phyloP scores from a whole-genome alignment of 2,113 vertebrate species.

The Eidolon helvum region DNA sequence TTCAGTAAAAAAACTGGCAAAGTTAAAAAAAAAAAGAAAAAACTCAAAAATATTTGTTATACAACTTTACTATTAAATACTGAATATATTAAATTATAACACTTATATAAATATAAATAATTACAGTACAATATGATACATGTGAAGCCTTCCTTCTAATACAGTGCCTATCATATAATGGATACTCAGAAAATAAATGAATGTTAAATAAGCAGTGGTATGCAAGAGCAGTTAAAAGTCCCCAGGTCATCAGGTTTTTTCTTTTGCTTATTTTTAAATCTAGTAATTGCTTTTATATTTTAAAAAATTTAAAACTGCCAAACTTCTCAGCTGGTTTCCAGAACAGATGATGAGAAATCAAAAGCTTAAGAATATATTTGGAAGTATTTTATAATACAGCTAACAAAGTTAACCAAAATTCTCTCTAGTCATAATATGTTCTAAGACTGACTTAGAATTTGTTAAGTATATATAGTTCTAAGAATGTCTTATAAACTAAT shows the following conservation, averaged over 20 bases:
- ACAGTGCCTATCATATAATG: not conserved
- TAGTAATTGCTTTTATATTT: not conserved
- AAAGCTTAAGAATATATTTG: not conserved
- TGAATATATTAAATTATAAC: not conserved
- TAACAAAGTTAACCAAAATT: constrained; percentile 21
- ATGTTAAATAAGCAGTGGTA: not conserved
- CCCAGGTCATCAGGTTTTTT: not conserved
- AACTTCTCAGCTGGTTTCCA: not conserved
- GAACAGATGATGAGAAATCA: not conserved
- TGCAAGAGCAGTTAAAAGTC: not conserved
- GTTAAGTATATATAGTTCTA: not conserved
- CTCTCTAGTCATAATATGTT: not conserved
- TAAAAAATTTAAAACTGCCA: not conserved
- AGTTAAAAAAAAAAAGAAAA: not conserved
- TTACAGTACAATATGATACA: not conserved
- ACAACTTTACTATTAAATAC: not conserved
- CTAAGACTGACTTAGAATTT: not conserved
- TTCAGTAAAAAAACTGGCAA: constrained; percentile 1
- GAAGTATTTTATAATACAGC: not conserved
- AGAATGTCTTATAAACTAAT: not conserved
- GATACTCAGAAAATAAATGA: not conserved
- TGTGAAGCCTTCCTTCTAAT: not conserved
- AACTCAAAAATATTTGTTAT: not conserved
- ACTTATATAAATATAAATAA: not conserved
- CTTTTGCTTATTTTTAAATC: not conserved